phyloP scores from a whole-genome alignment of 2,797 vertebrate species.

The Coregonus suidteri region DNA sequence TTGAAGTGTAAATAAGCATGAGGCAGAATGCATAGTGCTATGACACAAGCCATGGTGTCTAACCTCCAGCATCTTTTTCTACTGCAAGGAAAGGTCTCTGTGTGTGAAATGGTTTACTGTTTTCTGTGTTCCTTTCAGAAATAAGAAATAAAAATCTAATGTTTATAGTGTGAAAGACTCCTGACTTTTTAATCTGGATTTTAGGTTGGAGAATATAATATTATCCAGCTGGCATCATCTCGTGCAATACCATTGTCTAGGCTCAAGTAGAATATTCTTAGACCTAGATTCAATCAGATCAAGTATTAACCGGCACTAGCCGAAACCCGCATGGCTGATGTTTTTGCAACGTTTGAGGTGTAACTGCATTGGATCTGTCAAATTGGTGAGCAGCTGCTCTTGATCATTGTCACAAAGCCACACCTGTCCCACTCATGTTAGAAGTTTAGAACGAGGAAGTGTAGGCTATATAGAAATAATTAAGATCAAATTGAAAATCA shows the following conservation, averaged over 20 bases:
- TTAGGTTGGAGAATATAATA: neutral
- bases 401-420: too few relatives aligned
- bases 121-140: slow-evolving; percentile 48
- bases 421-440: too few relatives aligned
- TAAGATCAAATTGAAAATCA: too few relatives aligned
- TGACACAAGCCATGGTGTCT: slow-evolving; percentile 23
- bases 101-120: slow-evolving; percentile 30
- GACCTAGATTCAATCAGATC: too few relatives aligned
- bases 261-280: neutral
- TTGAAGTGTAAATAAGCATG: slow-evolving; percentile 23
- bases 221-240: neutral
- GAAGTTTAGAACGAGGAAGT: too few relatives aligned
- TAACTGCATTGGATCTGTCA: too few relatives aligned
- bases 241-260: neutral
- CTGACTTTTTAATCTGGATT: slow-evolving; percentile 8
- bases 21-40: slow-evolving; percentile 35
- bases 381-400: too few relatives aligned
- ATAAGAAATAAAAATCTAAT: slow-evolving; percentile 46
- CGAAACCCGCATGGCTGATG: too few relatives aligned
- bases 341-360: too few relatives aligned
- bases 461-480: too few relatives aligned
- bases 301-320: too few relatives aligned
- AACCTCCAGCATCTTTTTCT: slow-evolving; percentile 36
- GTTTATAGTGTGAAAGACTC: slow-evolving; percentile 39
- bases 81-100: slow-evolving; percentile 43